These are phyloP conservation scores for Perca flavescens DNA, from an alignment of 2,113 vertebrate species.

Conservation along the genomic window DNA sequence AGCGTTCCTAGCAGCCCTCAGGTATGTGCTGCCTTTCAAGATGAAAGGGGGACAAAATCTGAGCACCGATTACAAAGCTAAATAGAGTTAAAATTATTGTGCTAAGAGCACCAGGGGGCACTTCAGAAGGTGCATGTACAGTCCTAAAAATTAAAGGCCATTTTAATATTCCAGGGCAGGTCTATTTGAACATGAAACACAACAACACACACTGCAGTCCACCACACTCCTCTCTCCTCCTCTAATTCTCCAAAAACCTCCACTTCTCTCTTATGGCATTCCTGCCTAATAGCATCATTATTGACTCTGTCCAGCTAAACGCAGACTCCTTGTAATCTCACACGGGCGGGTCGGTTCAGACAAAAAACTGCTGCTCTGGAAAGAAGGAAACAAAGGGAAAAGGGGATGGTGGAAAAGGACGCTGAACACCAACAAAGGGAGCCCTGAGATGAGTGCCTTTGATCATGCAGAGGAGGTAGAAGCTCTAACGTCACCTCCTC, in stretches of 20 bases:
- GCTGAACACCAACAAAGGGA: conserved; percentile 48
- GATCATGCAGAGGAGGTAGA: conserved; percentile 67
- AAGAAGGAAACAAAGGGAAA: conserved; percentile 63
- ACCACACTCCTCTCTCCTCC: conserved; percentile 60
- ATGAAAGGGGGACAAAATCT: conserved; percentile 57
- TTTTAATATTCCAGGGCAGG: conserved; percentile 68
- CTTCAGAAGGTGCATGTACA: conserved; percentile 30
- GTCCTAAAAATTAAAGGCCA: conserved; percentile 73
- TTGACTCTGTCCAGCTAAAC: conserved; percentile 78
- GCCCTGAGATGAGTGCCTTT: conserved; percentile 67
- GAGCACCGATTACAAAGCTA: conserved; percentile 56
- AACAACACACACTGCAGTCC: conserved; percentile 61
- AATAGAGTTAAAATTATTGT: conserved; percentile 40
- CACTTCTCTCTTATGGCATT: conserved; percentile 79
- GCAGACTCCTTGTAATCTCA: conserved; percentile 83
- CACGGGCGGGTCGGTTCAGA: conserved; percentile 59
- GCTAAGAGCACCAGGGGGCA: conserved; percentile 33
- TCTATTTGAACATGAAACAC: conserved; percentile 70
- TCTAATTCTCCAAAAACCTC: conserved; percentile 64
- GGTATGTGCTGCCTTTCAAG: conserved; percentile 52
- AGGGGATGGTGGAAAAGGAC: conserved; percentile 34
- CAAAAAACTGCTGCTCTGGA: conserved; percentile 56
- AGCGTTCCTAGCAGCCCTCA: conserved; percentile 12
- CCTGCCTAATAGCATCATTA: conserved; percentile 86
- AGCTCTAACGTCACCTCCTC: conserved; percentile 54